Conservation (phyloP, 1,140 invertebrate species). For the Laupala kohalensis region DNA sequence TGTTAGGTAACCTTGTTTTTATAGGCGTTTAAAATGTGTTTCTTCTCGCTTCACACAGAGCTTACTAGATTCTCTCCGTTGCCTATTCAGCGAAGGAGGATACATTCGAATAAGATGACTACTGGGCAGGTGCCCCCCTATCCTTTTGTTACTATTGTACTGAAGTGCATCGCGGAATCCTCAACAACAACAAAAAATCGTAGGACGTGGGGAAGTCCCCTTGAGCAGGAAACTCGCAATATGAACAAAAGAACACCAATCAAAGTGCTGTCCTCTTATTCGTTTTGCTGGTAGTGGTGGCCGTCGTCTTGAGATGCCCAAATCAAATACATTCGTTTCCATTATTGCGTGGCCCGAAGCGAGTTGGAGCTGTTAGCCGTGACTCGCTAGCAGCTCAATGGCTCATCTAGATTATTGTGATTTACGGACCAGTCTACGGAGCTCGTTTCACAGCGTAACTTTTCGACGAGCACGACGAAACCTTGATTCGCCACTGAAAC, state of each 20-base stretch:
- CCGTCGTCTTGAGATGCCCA: neutral
- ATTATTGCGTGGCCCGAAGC: no score
- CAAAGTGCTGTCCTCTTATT: neutral
- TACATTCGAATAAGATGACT: neutral
- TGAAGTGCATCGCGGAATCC: neutral
- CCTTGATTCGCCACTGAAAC: neutral
- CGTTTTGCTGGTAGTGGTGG: neutral
- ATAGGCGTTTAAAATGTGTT: neutral
- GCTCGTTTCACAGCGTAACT: neutral
- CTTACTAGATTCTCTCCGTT: neutral
- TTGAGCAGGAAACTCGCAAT: neutral
- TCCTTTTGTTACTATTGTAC: neutral
- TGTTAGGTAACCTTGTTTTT: neutral
- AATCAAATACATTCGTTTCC: neutral
- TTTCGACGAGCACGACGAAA: neutral
- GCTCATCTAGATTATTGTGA: neutral
- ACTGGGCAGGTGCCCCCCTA: neutral
- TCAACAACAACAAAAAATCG: neutral
- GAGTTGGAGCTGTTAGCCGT: neutral
- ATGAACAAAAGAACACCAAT: neutral
- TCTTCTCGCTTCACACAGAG: neutral
- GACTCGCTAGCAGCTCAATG: neutral
- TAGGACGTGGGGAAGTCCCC: neutral
- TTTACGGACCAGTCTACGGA: neutral
- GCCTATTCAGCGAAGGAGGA: neutral